These are phyloP conservation scores for Hoplostethus mediterraneus DNA, from an alignment of 2,797 vertebrate species.

Conservation along the genomic window DNA sequence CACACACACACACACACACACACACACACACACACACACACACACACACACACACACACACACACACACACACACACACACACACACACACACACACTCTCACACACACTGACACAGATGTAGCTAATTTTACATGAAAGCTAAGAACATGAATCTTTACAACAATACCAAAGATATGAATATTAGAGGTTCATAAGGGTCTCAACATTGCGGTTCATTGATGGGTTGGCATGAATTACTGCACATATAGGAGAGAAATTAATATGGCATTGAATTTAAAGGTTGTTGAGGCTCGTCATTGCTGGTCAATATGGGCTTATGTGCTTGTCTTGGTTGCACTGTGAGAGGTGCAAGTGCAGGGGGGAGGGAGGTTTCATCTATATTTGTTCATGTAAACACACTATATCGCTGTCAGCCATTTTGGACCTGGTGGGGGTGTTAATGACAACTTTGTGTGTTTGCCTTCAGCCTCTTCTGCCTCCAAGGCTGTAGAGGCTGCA, in stretches of 20 bases:
- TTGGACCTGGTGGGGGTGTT: constrained; percentile 52
- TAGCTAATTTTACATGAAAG: too few species aligned
- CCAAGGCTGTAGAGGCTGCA: constrained; percentile 13
- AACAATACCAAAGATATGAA: too few species aligned
- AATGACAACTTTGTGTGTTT: constrained; percentile 39
- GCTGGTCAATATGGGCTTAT: background rate
- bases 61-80: too few species aligned
- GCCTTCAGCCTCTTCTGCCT: constrained; percentile 2
- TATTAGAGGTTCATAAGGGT: too few species aligned
- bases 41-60: too few species aligned
- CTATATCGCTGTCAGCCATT: constrained; percentile 39
- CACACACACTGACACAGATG: too few species aligned
- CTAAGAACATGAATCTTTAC: too few species aligned
- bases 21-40: too few species aligned
- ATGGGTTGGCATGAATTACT: background rate
- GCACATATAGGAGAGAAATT: background rate
- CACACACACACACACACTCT: too few species aligned
- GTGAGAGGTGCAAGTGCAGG: constrained; percentile 34
- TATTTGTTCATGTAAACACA: constrained; percentile 65
- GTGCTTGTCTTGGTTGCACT: constrained; percentile 28
- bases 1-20: too few species aligned
- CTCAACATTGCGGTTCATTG: background rate
- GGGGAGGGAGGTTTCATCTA: constrained; percentile 48
- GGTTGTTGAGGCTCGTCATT: background rate
- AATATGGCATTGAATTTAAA: background rate